Base-by-base conservation (phyloP, 2,113 vertebrate genomes). In the Perccottus glenii region DNA sequence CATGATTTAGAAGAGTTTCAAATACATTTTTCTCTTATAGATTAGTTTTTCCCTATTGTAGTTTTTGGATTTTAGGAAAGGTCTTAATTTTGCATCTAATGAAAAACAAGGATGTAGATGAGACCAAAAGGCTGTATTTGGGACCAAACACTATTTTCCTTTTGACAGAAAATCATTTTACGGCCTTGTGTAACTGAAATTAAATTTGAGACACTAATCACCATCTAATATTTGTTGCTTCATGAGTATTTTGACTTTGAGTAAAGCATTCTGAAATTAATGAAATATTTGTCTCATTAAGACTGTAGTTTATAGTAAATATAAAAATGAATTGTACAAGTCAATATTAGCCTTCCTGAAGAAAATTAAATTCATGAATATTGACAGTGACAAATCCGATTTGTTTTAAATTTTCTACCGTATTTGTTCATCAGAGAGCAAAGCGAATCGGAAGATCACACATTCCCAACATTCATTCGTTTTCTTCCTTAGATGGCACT, bases 401-500 rank as follows among this genome's bases (percentile, higher is more conserved):
- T 50, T 5, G 11, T 53, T 59, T 47, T 45, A 47, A 40, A 48
- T 73, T 73, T n/a, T 46, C 58, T 64, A 51, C 33, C 38, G 16
- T 70, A 48, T 76, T 74, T 67, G 64, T 45, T 60, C 57, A 82
- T 61, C 60, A 62, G 63, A 60, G 38, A 45, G 45, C 49, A 58
- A 48, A 66, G 11, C n/a, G 14, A 60, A 75, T 55, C 11, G 55
- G 12, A 51, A 11, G 47, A 78, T 77, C 67, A 50, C 47, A 69
- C 53, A 55, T 47, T 51, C 70, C 11, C 9, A 19, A 42, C 45
- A 51, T 62, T 62, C 10, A 52, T 58, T 12, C 3, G 14, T 60
- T 73, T 64, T 63, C 3, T 51, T 5, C 9, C 6, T 51, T 9
- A 14, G 32, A 68, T 38, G 14, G 14, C 9, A 40, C 33, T 55